Evolutionary conservation across 2,888 invertebrate species (phyloP).

Genomic region (Oligia fasciuncula): DNA sequence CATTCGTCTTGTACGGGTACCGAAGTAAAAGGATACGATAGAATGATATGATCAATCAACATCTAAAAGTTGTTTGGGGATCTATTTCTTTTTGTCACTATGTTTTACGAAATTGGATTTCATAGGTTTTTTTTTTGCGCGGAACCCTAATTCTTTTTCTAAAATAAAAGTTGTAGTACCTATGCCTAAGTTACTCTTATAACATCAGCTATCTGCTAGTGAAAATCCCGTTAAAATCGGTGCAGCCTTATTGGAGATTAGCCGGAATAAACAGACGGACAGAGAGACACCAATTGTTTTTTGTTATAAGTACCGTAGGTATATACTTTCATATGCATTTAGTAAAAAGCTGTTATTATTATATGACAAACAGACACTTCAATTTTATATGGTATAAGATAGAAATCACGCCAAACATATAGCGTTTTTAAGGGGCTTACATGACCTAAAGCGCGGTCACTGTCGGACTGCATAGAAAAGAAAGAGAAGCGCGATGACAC

Average conservation of each 20-base stretch:
- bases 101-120: not conserved
- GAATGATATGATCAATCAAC: conserved; percentile 42
- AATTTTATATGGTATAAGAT: not conserved
- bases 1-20: conserved; percentile 46
- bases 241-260: not conserved
- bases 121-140: too few species aligned
- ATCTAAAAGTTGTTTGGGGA: conserved; percentile 32
- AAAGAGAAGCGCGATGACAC: too few species aligned
- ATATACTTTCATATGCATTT: not conserved
- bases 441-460: too few species aligned
- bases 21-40: conserved; percentile 46
- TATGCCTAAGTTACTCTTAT: not conserved
- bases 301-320: not conserved
- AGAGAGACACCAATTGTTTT: not conserved
- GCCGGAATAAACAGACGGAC: not conserved
- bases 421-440: too few species aligned
- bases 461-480: too few species aligned
- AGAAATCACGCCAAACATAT: not conserved
- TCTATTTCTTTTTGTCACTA: not conserved
- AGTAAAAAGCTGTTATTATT: not conserved
- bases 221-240: not conserved
- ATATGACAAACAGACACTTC: too few species aligned
- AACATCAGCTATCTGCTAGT: not conserved
- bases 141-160: not conserved
- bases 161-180: not conserved